Conservation (phyloP, 53 echinoderm and acorn worm genomes). For the Glandiceps talaboti region DNA sequence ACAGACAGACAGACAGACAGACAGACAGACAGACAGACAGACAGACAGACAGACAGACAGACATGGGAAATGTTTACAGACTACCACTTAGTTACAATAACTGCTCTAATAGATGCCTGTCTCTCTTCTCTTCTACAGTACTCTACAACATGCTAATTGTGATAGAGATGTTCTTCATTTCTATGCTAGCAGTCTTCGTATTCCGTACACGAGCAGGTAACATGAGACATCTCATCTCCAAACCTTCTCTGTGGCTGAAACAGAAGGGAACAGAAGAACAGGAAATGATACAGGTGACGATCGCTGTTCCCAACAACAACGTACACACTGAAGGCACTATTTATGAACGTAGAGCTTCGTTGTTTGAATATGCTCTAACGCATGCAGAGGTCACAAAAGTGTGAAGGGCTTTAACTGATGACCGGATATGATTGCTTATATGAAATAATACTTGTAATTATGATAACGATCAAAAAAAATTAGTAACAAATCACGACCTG, state of each 20-base stretch:
- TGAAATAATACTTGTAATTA: too few relatives aligned
- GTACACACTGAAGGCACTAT: background rate
- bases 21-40: too few relatives aligned
- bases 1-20: too few relatives aligned
- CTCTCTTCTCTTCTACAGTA: slow-evolving; percentile 26
- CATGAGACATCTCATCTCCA: slow-evolving; percentile 9
- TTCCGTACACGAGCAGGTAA: slow-evolving; percentile 74
- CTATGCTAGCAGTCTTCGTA: slow-evolving; percentile 58
- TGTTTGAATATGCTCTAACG: background rate
- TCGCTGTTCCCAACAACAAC: background rate
- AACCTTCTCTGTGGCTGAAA: background rate
- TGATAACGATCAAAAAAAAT: too few relatives aligned
- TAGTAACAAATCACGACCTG: too few relatives aligned
- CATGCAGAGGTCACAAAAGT: background rate
- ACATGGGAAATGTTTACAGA: too few relatives aligned
- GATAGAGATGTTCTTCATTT: slow-evolving; percentile 86
- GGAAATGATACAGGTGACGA: background rate
- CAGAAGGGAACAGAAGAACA: background rate
- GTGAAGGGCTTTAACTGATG: too few relatives aligned
- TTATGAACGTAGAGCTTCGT: background rate
- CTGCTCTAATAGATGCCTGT: background rate
- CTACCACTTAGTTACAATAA: too few relatives aligned
- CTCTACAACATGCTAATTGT: slow-evolving; percentile 60
- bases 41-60: too few relatives aligned
- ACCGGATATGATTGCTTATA: too few relatives aligned